These are phyloP conservation scores for Melanostigma gelatinosum DNA, from an alignment of 2,113 vertebrate genomes.

Conservation along the genomic window DNA sequence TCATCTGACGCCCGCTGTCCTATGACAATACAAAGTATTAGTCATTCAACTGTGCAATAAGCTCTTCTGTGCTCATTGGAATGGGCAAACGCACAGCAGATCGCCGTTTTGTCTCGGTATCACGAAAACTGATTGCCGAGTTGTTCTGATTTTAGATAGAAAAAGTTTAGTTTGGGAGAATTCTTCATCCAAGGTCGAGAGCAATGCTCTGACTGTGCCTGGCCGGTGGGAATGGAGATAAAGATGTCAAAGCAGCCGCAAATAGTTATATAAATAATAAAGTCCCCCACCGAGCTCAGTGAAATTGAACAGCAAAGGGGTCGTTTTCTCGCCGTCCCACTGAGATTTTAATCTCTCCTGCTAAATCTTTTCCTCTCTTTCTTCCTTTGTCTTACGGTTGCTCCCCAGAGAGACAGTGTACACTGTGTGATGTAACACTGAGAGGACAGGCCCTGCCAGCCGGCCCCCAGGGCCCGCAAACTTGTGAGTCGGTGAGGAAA, in stretches of 20 bases:
- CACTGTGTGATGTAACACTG: slow-evolving; percentile 46
- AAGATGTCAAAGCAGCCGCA: slow-evolving; percentile 68
- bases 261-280: slow-evolving; percentile 77
- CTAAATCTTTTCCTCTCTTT: slow-evolving; percentile 64
- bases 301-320: slow-evolving; percentile 62
- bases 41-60: slow-evolving; percentile 44
- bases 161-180: slow-evolving; percentile 25
- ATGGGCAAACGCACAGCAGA: slow-evolving; percentile 15
- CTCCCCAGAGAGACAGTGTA: slow-evolving; percentile 39
- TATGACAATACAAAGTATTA: slow-evolving; percentile 44
- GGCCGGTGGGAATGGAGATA: slow-evolving; percentile 65
- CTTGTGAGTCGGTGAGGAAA: slow-evolving; percentile 34
- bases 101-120: background rate
- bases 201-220: slow-evolving; percentile 43
- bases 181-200: slow-evolving; percentile 61
- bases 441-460: slow-evolving; percentile 28
- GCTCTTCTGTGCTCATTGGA: slow-evolving; percentile 14
- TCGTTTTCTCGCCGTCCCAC: slow-evolving; percentile 52
- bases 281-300: slow-evolving; percentile 44
- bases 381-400: slow-evolving; percentile 45
- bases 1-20: slow-evolving; percentile 45
- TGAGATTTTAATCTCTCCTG: slow-evolving; percentile 75
- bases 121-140: slow-evolving; percentile 2
- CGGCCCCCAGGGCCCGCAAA: slow-evolving; percentile 20
- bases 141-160: slow-evolving; percentile 22